These are phyloP conservation scores for Saccopteryx leptura DNA, from an alignment of 2,113 vertebrate species.

Conservation along the genomic window DNA sequence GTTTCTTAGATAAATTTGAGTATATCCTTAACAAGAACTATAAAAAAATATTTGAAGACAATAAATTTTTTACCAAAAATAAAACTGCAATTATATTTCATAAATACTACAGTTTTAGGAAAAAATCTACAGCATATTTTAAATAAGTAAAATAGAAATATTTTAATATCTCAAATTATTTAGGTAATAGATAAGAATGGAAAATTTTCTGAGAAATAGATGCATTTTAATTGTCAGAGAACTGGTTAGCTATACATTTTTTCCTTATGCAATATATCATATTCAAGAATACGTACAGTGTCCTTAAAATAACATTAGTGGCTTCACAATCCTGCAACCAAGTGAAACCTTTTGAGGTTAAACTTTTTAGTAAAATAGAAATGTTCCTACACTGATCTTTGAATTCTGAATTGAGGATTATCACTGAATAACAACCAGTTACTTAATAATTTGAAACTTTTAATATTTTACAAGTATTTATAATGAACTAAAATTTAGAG, in stretches of 20 bases:
- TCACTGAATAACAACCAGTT: slow-evolving; percentile 50
- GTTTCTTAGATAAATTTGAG: background rate
- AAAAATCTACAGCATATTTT: background rate
- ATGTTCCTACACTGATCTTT: slow-evolving; percentile 58
- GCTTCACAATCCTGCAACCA: slow-evolving; percentile 48
- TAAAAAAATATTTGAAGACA: background rate
- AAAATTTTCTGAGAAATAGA: background rate
- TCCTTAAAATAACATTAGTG: slow-evolving; percentile 74
- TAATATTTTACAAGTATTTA: slow-evolving; percentile 44
- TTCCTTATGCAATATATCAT: slow-evolving; percentile 61
- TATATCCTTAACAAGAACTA: background rate
- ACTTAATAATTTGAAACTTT: slow-evolving; percentile 70
- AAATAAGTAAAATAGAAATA: background rate
- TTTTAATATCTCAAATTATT: background rate
- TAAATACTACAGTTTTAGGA: background rate
- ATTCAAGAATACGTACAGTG: slow-evolving; percentile 18
- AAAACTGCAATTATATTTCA: background rate
- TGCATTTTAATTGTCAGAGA: background rate
- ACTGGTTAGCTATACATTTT: background rate
- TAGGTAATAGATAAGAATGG: background rate
- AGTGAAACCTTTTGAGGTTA: slow-evolving; percentile 60
- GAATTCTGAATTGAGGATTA: slow-evolving; percentile 75
- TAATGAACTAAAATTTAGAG: background rate
- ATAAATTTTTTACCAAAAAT: background rate
- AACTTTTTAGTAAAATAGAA: slow-evolving; percentile 74